Percentiles rank a stretch among this genome's conserved stretches.
Evolutionary conservation across 2,888 invertebrate genomes (phyloP).

Genomic region (Chymomyza procnemis): DNA sequence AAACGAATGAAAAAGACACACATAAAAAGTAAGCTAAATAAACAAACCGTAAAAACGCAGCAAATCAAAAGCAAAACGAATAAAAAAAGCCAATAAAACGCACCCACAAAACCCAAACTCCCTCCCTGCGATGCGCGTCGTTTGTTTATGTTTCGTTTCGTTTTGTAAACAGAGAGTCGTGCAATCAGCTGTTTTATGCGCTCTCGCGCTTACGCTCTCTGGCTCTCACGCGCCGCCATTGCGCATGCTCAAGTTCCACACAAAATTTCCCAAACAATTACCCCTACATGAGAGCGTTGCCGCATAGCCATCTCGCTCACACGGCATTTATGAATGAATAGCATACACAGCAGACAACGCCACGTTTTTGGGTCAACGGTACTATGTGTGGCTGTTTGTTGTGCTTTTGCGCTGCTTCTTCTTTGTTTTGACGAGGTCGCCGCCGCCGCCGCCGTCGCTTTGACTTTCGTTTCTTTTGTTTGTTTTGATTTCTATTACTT

Average conservation of each 20-base stretch:
- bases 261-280: slow-evolving; percentile 75
- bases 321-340: slow-evolving; percentile 56
- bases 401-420: slow-evolving; percentile 18
- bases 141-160: slow-evolving; percentile 13
- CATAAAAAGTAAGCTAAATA: slow-evolving; percentile 65
- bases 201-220: slow-evolving; percentile 14
- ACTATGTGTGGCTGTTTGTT: slow-evolving; percentile 73
- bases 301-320: slow-evolving; percentile 45
- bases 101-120: not conserved
- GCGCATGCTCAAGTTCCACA: slow-evolving; percentile 56
- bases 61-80: slow-evolving; percentile 17
- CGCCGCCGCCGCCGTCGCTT: too few relatives aligned
- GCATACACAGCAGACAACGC: not conserved
- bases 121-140: not conserved
- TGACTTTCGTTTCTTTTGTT: slow-evolving; percentile 9
- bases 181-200: slow-evolving; percentile 12
- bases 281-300: slow-evolving; percentile 62
- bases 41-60: slow-evolving; percentile 54
- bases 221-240: not conserved
- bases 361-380: slow-evolving; percentile 65
- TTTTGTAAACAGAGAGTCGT: slow-evolving; percentile 41
- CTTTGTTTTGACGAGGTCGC: not conserved
- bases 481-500: slow-evolving; percentile 52
- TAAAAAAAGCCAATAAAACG: slow-evolving; percentile 5
- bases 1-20: slow-evolving; percentile 11